Evolutionary conservation across 2,797 vertebrate species (phyloP).

Genomic region (Potorous gilbertii): DNA sequence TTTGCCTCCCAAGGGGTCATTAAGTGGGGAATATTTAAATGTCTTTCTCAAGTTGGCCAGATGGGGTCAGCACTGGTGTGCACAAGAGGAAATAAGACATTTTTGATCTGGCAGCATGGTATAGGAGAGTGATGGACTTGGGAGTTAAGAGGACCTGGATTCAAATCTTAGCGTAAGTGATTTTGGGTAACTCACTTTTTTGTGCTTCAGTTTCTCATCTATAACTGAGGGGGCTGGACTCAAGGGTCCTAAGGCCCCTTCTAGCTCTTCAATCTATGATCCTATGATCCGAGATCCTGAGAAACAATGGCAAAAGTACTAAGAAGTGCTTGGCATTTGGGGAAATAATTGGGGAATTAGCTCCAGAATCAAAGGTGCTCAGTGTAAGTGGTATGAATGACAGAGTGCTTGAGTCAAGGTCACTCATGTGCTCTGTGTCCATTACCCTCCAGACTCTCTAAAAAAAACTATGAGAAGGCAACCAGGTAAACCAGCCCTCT

Average conservation of each 20-base stretch:
- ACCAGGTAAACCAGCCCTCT: not conserved
- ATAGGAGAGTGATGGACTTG: not conserved
- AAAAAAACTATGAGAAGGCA: not conserved
- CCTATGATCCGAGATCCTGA: not conserved
- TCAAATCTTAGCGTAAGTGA: not conserved
- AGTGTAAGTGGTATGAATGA: not conserved
- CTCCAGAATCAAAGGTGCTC: not conserved
- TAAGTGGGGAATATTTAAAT: not conserved
- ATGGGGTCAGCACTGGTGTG: not conserved
- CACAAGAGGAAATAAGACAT: not conserved
- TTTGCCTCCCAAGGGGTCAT: not conserved
- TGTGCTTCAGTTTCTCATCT: not conserved
- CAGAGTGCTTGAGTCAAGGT: not conserved
- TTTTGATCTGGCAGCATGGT: conserved; percentile 3
- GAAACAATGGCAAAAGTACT: not conserved
- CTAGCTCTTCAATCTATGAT: not conserved
- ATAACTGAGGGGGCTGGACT: not conserved
- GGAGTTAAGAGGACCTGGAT: not conserved
- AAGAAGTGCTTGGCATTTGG: not conserved
- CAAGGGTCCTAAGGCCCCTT: not conserved
- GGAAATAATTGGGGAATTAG: not conserved
- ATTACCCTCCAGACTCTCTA: not conserved
- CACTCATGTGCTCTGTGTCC: not conserved
- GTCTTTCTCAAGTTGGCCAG: not conserved
- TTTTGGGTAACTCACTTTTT: not conserved